Evolutionary conservation across 92 coral and sea anemone species (phyloP), one percentile per base, ranked within the genome.

Genomic region (Nematostella vectensis): DNA sequence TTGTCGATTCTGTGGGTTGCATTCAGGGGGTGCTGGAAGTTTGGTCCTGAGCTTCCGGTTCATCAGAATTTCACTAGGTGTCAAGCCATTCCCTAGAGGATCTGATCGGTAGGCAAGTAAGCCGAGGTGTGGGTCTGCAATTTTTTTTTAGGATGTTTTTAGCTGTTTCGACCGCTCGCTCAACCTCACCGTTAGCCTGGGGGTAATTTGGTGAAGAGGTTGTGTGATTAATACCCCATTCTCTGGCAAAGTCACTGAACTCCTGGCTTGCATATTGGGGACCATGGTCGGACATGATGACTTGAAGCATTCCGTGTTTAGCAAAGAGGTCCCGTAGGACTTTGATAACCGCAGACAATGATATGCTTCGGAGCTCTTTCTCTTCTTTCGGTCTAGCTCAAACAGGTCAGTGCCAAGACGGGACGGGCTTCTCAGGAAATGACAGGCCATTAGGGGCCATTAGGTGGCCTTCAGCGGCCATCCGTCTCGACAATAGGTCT

Each of bases 361-460:
- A 40, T 10, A 3, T 42, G n/a, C n/a, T n/a, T n/a, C n/a, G n/a
- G n/a, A n/a, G n/a, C n/a, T n/a, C n/a, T n/a, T n/a, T n/a, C n/a
- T n/a, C n/a, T n/a, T n/a, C n/a, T n/a, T n/a, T n/a, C n/a, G n/a
- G n/a, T n/a, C n/a, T n/a, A n/a, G n/a, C n/a, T n/a, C n/a, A n/a
- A n/a, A n/a, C n/a, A n/a, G n/a, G n/a, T n/a, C n/a, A n/a, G n/a
- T n/a, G n/a, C n/a, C n/a, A n/a, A n/a, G n/a, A n/a, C n/a, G n/a
- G n/a, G n/a, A n/a, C n/a, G n/a, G n/a, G n/a, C n/a, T n/a, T n/a
- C n/a, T n/a, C n/a, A n/a, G n/a, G n/a, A n/a, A n/a, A n/a, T n/a
- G n/a, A n/a, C n/a, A n/a, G n/a, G 78, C 56, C 27, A 71, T 52
- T 13, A 71, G 78, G 24, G 71, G 78, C 58, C 13, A 58, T 68